A percentile compares a stretch with the other conserved stretches of the same genome.
phyloP scores from a whole-genome alignment of 2,888 invertebrate species.

The Agonopterix arenella region DNA sequence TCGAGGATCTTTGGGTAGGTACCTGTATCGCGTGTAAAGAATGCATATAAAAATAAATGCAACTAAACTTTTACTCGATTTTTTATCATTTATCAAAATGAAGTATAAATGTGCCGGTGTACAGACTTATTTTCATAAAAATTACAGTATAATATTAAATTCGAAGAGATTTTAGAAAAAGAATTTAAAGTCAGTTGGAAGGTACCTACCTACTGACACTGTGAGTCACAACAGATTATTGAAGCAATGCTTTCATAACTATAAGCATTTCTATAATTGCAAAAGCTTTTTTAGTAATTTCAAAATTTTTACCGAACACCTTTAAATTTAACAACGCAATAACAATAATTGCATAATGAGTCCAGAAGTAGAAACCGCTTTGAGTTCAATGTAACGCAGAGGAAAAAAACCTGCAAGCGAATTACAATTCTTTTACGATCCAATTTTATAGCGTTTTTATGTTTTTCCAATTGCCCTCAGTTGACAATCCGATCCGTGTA shows the following conservation, averaged over 20 bases:
- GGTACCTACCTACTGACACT: too few relatives aligned
- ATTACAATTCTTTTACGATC: constrained; percentile 69
- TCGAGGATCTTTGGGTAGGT: neutral
- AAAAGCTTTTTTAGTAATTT: neutral
- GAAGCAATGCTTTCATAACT: too few relatives aligned
- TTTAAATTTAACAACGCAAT: constrained; percentile 9
- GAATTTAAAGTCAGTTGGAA: too few relatives aligned
- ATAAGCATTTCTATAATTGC: neutral
- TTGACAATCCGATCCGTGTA: constrained; percentile 64
- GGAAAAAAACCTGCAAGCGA: constrained; percentile 46
- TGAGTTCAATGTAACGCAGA: constrained; percentile 27
- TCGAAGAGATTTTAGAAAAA: too few relatives aligned
- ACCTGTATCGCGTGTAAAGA: too few relatives aligned
- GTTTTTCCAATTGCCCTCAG: constrained; percentile 59
- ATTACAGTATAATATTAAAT: too few relatives aligned
- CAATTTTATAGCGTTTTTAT: constrained; percentile 68
- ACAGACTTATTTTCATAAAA: too few relatives aligned
- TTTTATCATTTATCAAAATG: too few relatives aligned
- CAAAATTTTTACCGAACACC: constrained; percentile 9
- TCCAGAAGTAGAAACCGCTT: constrained; percentile 25
- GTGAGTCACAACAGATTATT: too few relatives aligned
- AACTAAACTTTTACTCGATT: too few relatives aligned
- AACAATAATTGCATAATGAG: constrained; percentile 24
- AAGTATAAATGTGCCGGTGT: too few relatives aligned
- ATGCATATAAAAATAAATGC: too few relatives aligned